Evolutionary conservation across 2,888 invertebrate genomes (phyloP), one percentile per base, ranked within the genome.

Genomic region (Endotricha flammealis): DNA sequence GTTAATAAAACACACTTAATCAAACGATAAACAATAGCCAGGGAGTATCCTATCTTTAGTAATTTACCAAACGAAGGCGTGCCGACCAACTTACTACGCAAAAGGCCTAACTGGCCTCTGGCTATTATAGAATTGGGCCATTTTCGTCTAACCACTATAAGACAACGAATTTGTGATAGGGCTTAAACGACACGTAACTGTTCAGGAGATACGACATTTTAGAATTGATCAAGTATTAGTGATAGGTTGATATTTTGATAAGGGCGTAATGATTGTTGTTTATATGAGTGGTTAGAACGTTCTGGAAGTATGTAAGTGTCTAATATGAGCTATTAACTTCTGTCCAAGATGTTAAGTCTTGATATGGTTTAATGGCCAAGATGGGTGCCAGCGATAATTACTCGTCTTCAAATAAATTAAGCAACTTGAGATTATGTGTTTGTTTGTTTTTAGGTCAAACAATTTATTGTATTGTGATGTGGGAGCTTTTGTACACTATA

Each of bases 301-400:
- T 20, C n/a, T 20, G 20, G 20, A 20, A 3, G 8, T 20, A 20
- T 8, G 53, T 50, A 44, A 41, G 42, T 41, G 48, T 39, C 44
- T 61, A 60, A 64, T 64, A 65, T 61, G 64, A 65, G 64, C 67
- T 66, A 71, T 72, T 66, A 66, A 64, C 59, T 57, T 48, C 53
- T 56, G 51, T 43, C 44, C 32, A 38, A 53, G 61, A 62, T 58
- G 53, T 52, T 62, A 58, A 54, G 57, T 37, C 51, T 40, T 48
- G 70, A 72, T 71, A 73, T 40, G 41, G 50, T 58, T 53, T 68
- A 64, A 71, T 62, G 57, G 58, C 30, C 49, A 50, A 64, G 74
- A 76, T 76, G 65, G 70, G 71, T 41, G 50, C 48, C 43, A 40
- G 46, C 44, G 75, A 76, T 73, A 70, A 67, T 64, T 63, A 68